Base-by-base conservation (phyloP, 2,888 invertebrate genomes). In the Cephus pygmeus region DNA sequence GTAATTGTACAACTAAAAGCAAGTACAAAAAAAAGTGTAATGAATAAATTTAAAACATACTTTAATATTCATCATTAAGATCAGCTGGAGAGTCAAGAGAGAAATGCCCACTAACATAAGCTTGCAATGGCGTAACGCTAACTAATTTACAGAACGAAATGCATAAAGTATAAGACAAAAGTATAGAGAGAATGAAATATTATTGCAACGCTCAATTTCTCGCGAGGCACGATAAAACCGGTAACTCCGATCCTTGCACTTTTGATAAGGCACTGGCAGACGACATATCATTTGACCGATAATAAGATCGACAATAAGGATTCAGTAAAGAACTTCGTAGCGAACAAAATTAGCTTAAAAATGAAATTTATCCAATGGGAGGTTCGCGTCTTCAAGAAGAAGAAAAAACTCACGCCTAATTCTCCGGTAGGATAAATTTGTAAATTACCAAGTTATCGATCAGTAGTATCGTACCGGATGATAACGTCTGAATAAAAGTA, bases 1-100 rank as follows among this genome's bases (percentile, higher is more conserved):
- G 76, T 74, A 56, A 71, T 34, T 3, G n/a, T 30, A 31, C 4
- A 35, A 68, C 34, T 12, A 15, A 34, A 78, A 36, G 77, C 76
- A 76, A 34, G 30, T 36, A 12, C 15, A 23, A 35, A 75, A 73
- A 73, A 68, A 34, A 76, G n/a, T 73, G 56, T 77, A 56, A 77
- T 73, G 69, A 80, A 69, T 75, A 80, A 73, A 36, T 78, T 73
- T 40, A n/a, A 75, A 77, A 79, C 69, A 69, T 80, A 77, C 34
- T 34, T 76, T 69, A 34, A 80, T 71, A 40, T 35, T 35, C 73
- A 31, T 33, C n/a, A 56, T 56, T 56, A 56, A 56, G 56, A 56
- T 56, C 56, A 23, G 23, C 56, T 56, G 9, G 1, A 56, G 23
- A 56, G 9, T 56, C 56, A 23, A 56, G 9, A 56, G 2, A 56